Evolutionary conservation across 2,888 invertebrate genomes (phyloP), one percentile per base, ranked within the genome.

Genomic region (Ypsolopha sequella): DNA sequence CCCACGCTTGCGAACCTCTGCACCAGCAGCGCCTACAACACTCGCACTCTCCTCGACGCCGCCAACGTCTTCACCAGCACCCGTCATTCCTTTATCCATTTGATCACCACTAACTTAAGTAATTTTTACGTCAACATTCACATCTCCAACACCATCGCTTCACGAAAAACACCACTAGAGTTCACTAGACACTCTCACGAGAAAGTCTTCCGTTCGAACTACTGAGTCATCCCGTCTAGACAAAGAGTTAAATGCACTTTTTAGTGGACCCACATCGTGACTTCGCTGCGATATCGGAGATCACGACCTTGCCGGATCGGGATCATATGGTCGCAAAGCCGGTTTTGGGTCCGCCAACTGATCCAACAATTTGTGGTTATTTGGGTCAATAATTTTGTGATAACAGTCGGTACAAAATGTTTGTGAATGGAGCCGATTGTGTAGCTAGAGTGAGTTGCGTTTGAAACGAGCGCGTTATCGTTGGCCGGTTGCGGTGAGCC

Each of bases 391-490:
- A 34, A 47, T 47, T 14, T 24, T 24, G 24, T 24, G 24, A 24
- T 34, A 24, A 34, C 57, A 57, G 55, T 59, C 60, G 56, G 62
- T 57, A 60, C 60, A 62, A 67, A n/a, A 55, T 60, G 66, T 70
- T 43, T 6, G 14, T 36, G 65, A 65, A 65, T 63, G 64, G 60
- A 55, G 62, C 57, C 59, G 65, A 63, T 70, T 72, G 66, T 70
- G 66, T 60, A 65, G 65, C 64, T 70, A 65, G 63, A 65, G 65
- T 65, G 70, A 67, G 67, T 71, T 68, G 64, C 54, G 67, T 75
- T 76, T 70, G 76, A 80, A 73, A 73, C 65, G 76, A 73, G 72
- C 79, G 75, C 75, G 80, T 76, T 81, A 80, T 81, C 78, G 68
- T 62, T 57, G 55, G 60, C 60, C 60, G 64, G 64, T 62, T 53